phyloP scores from a whole-genome alignment of 2,888 invertebrate species.

The Drosophila prostipennis region DNA sequence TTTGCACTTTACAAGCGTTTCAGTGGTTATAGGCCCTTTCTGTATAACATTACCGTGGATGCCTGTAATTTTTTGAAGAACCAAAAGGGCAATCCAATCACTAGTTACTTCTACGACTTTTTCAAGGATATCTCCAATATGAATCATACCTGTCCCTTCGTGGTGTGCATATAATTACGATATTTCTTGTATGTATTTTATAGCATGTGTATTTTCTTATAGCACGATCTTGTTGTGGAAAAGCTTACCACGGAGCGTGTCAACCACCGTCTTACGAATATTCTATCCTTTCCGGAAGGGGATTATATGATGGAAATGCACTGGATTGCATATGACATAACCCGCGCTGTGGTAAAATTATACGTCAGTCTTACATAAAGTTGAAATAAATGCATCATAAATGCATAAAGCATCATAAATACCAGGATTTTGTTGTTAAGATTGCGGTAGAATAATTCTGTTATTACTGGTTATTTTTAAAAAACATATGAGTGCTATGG shows the following conservation, averaged over 20 bases:
- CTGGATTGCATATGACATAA: conserved; percentile 4
- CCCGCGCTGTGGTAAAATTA: neutral
- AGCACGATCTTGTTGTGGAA: neutral
- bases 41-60: conserved; percentile 15
- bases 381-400: neutral
- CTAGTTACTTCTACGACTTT: conserved; percentile 8
- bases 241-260: neutral
- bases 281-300: conserved; percentile 1
- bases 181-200: neutral
- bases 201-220: neutral
- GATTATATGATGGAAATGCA: neutral
- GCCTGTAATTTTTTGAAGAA: conserved; percentile 7
- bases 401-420: neutral
- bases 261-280: neutral
- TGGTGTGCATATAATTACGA: neutral
- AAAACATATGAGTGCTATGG: too few species aligned
- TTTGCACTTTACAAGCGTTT: conserved; percentile 3
- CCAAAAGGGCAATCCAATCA: neutral
- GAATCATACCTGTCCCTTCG: conserved; percentile 19
- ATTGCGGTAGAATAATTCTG: too few species aligned
- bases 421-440: too few species aligned
- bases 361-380: neutral
- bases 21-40: conserved; percentile 16
- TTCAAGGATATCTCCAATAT: conserved; percentile 2
- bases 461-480: too few species aligned